Evolutionary conservation across 2,888 invertebrate genomes (phyloP), one percentile per base, ranked within the genome.

Genomic region (Calameuta filiformis): DNA sequence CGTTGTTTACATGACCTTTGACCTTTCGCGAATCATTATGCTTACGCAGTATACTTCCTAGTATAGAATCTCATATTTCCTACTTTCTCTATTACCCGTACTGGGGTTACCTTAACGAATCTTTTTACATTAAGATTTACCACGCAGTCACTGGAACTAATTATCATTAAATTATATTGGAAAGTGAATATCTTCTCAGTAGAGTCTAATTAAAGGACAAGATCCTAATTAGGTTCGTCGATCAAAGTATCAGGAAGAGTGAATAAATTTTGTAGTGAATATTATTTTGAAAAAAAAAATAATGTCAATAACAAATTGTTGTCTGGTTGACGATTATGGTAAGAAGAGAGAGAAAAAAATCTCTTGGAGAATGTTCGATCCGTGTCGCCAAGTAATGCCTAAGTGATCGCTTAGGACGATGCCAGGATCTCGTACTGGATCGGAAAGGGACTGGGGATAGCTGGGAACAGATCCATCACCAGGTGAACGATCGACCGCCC

Each of bases 391-490:
- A 71, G 23, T 31, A 33, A 33, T 34, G 71, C 33, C 31, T 71
- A 71, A 71, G 71, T 2, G 71, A 71, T 71, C 71, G 71, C 31
- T 71, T 71, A 33, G 31, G 31, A 12, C 31, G 71, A 34, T 34
- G 75, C 56, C 33, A n/a, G 56, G 75, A 68, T 75, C 40, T 68
- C 6, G 73, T 23, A 75, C 68, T 76, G 40, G 23, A 69, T 75
- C 74, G 73, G 73, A 76, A 31, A 74, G 74, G 81, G 84, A 82
- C 82, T 82, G 84, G 86, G 81, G 83, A 85, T 81, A 80, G 78
- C 78, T 79, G 83, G 80, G 85, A 86, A 86, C 84, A 85, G 87
- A 85, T 85, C 87, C 85, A 87, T 87, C 87, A 85, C 78, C 81
- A 76, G 81, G 80, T 81, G 85, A 87, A 86, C 85, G 88, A 87